Evolutionary conservation across 2,113 vertebrate species (phyloP).

Genomic region (Uropsilus gracilis): DNA sequence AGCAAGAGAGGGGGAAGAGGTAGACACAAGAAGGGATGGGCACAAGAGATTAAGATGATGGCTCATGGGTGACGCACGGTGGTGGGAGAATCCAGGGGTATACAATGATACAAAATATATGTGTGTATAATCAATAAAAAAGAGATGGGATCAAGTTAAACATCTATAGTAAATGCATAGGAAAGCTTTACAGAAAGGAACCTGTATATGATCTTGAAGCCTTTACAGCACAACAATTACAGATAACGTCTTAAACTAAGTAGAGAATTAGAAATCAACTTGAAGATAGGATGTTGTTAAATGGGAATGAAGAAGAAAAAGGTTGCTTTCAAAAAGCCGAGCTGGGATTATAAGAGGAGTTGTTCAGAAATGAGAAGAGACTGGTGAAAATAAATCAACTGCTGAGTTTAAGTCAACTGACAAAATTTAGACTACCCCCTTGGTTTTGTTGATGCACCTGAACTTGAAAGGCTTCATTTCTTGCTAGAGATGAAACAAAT

Average conservation of each 20-base stretch:
- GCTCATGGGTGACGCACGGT: too few species aligned
- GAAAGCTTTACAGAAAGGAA: background rate
- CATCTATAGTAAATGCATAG: background rate
- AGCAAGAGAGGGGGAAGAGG: too few species aligned
- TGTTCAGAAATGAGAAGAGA: background rate
- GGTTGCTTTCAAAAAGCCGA: background rate
- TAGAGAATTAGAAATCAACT: background rate
- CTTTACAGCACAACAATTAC: background rate
- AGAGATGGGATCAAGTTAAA: background rate
- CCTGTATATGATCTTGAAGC: background rate
- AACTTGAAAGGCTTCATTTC: conserved; percentile 43
- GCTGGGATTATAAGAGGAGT: background rate
- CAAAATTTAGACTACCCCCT: conserved; percentile 11
- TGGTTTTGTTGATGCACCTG: conserved; percentile 19
- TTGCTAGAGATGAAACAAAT: conserved; percentile 14
- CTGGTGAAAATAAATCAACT: background rate
- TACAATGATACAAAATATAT: too few species aligned
- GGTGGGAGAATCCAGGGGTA: too few species aligned
- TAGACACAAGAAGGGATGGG: too few species aligned
- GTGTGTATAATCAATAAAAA: too few species aligned
- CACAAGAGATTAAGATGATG: too few species aligned
- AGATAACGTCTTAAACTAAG: background rate
- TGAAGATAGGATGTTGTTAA: background rate
- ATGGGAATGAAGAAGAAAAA: background rate
- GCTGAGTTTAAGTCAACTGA: conserved; percentile 1